phyloP scores from a whole-genome alignment of 92 coral and sea anemone species.

The Bergia puertoricense region DNA sequence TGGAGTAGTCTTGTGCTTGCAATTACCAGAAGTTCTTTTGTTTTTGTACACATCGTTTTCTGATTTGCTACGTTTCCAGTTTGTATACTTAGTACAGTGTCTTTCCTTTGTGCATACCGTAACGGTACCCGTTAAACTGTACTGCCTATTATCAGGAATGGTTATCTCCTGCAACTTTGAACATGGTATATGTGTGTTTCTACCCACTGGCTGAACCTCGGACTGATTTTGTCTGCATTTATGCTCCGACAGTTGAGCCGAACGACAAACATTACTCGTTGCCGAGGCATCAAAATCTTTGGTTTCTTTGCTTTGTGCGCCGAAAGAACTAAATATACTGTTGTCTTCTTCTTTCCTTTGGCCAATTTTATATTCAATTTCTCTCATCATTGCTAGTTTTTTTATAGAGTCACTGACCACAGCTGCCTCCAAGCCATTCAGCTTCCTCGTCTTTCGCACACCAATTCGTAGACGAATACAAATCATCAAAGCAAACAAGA shows the following conservation, averaged over 20 bases:
- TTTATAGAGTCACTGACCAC: background rate
- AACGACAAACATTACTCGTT: background rate
- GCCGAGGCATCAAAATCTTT: background rate
- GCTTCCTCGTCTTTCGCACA: constrained; percentile 1
- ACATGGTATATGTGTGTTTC: background rate
- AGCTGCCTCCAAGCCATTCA: background rate
- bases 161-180: background rate
- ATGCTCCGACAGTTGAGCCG: background rate
- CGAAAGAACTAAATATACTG: background rate
- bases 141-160: background rate
- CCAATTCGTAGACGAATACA: background rate
- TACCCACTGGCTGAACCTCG: background rate
- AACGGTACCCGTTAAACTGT: background rate
- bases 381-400: background rate
- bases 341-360: background rate
- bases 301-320: background rate
- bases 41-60: background rate
- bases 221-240: background rate
- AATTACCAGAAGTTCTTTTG: background rate
- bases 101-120: background rate
- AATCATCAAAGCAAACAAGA: constrained; percentile 20
- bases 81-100: background rate
- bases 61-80: constrained; percentile 9
- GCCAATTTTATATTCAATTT: background rate
- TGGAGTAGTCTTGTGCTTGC: background rate